Conservation (phyloP, 1,140 invertebrate species). For the Macrosteles quadrilineatus region DNA sequence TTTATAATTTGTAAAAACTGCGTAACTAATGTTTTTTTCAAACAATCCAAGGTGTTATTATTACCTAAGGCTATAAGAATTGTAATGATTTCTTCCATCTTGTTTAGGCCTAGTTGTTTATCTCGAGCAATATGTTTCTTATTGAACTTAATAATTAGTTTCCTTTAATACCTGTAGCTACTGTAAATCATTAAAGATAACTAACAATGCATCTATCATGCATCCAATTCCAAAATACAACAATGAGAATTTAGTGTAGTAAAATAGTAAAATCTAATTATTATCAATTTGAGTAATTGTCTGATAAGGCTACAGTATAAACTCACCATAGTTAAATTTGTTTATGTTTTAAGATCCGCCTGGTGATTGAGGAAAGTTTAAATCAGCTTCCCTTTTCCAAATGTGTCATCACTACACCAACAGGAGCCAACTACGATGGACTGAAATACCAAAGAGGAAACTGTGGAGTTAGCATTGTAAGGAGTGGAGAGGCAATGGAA, state of each 20-base stretch:
- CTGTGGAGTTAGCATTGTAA: constrained; percentile 91
- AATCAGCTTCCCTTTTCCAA: constrained; percentile 95
- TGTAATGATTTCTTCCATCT: no score
- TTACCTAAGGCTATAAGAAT: no score
- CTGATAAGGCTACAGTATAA: background rate
- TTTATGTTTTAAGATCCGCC: constrained; percentile 65
- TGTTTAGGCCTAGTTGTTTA: no score
- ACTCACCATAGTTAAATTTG: background rate
- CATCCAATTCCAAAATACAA: background rate
- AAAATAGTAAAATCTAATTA: background rate
- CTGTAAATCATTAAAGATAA: background rate
- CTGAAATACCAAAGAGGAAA: constrained; percentile 94
- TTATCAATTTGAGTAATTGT: background rate
- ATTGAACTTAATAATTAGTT: background rate
- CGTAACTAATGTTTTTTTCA: no score
- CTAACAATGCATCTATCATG: background rate
- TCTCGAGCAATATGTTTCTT: no score
- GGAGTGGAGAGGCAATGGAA: constrained; percentile 97
- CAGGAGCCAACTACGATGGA: constrained; percentile 86
- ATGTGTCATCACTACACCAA: constrained; percentile 89
- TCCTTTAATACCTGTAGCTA: background rate
- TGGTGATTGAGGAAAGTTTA: constrained; percentile 97
- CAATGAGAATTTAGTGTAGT: background rate
- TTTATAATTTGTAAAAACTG: no score
- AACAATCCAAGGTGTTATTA: no score